phyloP scores from a whole-genome alignment of 2,888 invertebrate genomes.

The Eilema sororculum region DNA sequence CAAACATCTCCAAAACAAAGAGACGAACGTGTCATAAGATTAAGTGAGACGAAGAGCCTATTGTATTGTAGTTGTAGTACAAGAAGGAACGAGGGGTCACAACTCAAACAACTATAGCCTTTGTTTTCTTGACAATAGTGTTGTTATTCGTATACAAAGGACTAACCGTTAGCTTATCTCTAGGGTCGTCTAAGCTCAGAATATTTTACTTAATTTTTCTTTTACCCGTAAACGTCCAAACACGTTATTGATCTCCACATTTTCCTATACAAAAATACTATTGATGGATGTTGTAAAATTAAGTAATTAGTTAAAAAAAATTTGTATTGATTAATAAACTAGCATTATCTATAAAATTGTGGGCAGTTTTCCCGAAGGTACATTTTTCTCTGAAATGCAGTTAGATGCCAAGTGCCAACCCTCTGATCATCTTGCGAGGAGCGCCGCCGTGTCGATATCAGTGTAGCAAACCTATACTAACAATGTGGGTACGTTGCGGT shows the following conservation, averaged over 20 bases:
- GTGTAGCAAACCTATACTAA: neutral
- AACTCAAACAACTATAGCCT: constrained; percentile 12
- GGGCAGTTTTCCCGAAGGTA: no score
- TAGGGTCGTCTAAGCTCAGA: constrained; percentile 4
- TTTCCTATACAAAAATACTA: no score
- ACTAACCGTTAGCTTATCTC: constrained; percentile 13
- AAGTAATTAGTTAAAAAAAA: no score
- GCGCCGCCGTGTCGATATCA: neutral
- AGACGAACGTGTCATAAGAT: constrained; percentile 14
- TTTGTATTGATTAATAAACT: no score
- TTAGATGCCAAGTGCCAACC: neutral
- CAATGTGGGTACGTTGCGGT: neutral
- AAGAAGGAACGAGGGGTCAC: constrained; percentile 1
- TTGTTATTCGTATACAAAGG: constrained; percentile 8
- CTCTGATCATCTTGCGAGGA: neutral
- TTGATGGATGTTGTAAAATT: no score
- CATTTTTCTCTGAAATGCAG: neutral
- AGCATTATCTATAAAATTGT: no score
- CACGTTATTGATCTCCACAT: no score
- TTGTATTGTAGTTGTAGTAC: constrained; percentile 11
- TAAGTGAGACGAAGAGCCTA: constrained; percentile 13
- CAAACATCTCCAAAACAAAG: constrained; percentile 14
- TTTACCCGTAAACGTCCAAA: no score
- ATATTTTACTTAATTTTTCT: neutral
- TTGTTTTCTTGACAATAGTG: constrained; percentile 14